phyloP scores from a whole-genome alignment of 2,113 vertebrate genomes.

The Pseudorhombus dupliciocellatus region DNA sequence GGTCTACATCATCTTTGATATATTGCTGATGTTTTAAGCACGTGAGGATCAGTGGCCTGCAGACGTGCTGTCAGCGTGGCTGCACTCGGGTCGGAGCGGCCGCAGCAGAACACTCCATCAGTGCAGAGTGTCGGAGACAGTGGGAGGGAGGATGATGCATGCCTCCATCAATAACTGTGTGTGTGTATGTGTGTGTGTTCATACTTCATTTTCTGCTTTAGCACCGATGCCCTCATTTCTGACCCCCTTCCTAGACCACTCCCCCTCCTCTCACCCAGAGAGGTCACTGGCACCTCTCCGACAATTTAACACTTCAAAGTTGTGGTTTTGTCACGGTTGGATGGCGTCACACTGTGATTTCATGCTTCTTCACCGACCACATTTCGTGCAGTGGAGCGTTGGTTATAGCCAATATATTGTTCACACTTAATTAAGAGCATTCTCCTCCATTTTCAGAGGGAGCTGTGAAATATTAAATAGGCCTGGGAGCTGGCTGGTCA shows the following conservation, averaged over 20 bases:
- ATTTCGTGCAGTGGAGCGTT: conserved; percentile 35
- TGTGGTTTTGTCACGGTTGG: conserved; percentile 53
- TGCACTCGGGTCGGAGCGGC: conserved; percentile 17
- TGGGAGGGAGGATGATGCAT: conserved; percentile 62
- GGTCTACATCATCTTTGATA: not conserved
- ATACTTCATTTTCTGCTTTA: conserved; percentile 5
- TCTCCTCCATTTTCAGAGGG: conserved; percentile 51
- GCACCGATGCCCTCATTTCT: conserved; percentile 5
- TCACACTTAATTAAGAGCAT: conserved; percentile 72
- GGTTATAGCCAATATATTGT: conserved; percentile 71
- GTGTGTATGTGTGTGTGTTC: too few species aligned
- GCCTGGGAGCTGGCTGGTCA: conserved; percentile 64
- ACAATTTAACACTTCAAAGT: conserved; percentile 68
- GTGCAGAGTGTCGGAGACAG: conserved; percentile 60
- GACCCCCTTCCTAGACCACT: conserved; percentile 12
- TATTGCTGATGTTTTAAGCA: not conserved
- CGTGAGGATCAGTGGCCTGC: conserved; percentile 1
- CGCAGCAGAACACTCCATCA: conserved; percentile 42
- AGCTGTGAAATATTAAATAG: conserved; percentile 70
- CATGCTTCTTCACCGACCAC: conserved; percentile 26
- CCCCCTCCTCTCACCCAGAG: conserved; percentile 1
- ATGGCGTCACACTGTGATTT: conserved; percentile 49
- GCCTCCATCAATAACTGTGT: conserved; percentile 62
- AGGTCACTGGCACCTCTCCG: conserved; percentile 41
- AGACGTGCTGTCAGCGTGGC: conserved; percentile 13